Evolutionary conservation across 2,113 vertebrate genomes (phyloP).

Genomic region (Hippocampus mohnikei): DNA sequence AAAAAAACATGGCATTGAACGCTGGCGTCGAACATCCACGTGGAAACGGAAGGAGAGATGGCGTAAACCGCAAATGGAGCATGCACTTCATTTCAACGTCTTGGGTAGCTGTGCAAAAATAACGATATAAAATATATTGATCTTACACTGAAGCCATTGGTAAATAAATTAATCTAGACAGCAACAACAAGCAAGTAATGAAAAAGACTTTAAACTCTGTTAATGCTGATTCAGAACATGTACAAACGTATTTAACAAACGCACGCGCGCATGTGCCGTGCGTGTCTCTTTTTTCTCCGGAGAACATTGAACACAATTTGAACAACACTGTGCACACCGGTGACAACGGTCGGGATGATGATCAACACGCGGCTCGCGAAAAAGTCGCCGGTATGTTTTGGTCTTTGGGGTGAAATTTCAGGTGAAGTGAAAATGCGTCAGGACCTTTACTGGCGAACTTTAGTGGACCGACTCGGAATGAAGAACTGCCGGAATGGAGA

Average conservation of each 20-base stretch:
- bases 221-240: constrained; percentile 72
- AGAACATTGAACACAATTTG: constrained; percentile 64
- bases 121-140: constrained; percentile 90
- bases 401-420: background rate
- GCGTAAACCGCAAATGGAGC: constrained; percentile 69
- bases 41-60: constrained; percentile 69
- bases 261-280: background rate
- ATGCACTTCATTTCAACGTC: constrained; percentile 72
- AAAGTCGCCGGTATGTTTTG: background rate
- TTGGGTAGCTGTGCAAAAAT: constrained; percentile 91
- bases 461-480: background rate
- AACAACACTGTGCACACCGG: constrained; percentile 71
- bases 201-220: constrained; percentile 54
- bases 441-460: background rate
- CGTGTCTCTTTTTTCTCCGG: constrained; percentile 30
- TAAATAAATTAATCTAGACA: constrained; percentile 93
- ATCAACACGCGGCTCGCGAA: background rate
- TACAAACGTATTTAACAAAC: constrained; percentile 77
- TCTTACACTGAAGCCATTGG: constrained; percentile 83
- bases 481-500: background rate
- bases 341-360: constrained; percentile 47
- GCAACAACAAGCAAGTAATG: constrained; percentile 75
- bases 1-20: constrained; percentile 57
- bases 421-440: background rate
- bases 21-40: constrained; percentile 71